A percentile compares a stretch with the other conserved stretches of the same genome.
Conservation (phyloP, 2,113 vertebrate genomes). For the Daphoenositta chrysoptera region DNA sequence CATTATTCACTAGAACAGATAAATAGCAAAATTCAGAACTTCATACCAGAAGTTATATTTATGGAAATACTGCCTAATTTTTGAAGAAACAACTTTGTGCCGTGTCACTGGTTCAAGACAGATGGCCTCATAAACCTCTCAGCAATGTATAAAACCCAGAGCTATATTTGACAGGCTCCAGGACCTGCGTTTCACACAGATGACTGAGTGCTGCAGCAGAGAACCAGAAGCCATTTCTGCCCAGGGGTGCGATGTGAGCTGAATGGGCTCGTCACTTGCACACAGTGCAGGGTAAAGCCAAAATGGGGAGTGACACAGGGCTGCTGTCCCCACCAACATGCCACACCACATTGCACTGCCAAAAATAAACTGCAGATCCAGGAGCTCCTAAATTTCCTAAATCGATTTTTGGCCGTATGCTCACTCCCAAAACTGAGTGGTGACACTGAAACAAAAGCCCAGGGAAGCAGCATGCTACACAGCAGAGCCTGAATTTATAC, state of each 20-base stretch:
- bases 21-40: background rate
- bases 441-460: background rate
- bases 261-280: background rate
- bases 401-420: background rate
- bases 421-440: background rate
- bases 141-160: constrained; percentile 2
- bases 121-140: constrained; percentile 35
- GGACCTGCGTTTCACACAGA: background rate
- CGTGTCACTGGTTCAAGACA: background rate
- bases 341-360: rapidly evolving
- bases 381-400: background rate
- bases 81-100: background rate
- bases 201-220: background rate
- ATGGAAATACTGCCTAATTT: background rate
- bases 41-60: background rate
- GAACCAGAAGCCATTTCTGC: background rate
- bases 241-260: background rate
- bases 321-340: rapidly evolving
- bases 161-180: background rate
- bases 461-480: background rate
- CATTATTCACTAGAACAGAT: background rate
- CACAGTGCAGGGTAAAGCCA: background rate
- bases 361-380: rapidly evolving
- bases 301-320: rapidly evolving
- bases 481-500: background rate